These are phyloP conservation scores for Coreoperca whiteheadi DNA, from an alignment of 2,113 vertebrate species.

Conservation along the genomic window DNA sequence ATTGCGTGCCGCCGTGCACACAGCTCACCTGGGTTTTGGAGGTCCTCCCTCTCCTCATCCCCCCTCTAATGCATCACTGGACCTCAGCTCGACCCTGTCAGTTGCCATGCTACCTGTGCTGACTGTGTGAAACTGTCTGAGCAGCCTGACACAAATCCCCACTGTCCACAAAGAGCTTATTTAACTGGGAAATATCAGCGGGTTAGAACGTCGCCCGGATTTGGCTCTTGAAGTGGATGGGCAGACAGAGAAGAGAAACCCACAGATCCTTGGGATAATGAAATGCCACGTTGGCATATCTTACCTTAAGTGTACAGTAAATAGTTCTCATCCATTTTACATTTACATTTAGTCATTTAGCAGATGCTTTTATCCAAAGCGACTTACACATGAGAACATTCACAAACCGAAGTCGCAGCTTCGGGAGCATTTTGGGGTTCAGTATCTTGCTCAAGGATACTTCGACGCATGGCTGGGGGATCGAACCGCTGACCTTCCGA, in stretches of 20 bases:
- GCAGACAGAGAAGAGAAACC: slow-evolving; percentile 23
- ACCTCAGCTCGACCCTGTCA: slow-evolving; percentile 20
- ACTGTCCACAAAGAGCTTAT: slow-evolving; percentile 75
- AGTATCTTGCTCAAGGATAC: too few relatives aligned
- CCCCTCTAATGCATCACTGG: slow-evolving; percentile 78
- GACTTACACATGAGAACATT: too few relatives aligned
- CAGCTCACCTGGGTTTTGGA: slow-evolving; percentile 82
- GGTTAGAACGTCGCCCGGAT: slow-evolving; percentile 43
- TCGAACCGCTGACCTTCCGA: too few relatives aligned
- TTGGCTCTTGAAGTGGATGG: background rate
- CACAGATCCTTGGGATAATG: slow-evolving; percentile 7
- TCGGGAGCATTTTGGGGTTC: too few relatives aligned
- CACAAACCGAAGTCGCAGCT: too few relatives aligned
- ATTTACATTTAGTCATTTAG: too few relatives aligned
- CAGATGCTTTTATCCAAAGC: too few relatives aligned
- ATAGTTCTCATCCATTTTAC: background rate
- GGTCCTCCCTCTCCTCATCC: slow-evolving; percentile 51
- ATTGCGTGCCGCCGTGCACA: background rate
- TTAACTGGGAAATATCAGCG: slow-evolving; percentile 73
- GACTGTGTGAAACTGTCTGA: too few relatives aligned
- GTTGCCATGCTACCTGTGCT: slow-evolving; percentile 43
- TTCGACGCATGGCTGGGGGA: too few relatives aligned
- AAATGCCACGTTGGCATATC: slow-evolving; percentile 16
- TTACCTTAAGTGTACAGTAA: background rate
- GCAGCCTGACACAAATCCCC: slow-evolving; percentile 52